phyloP scores from a whole-genome alignment of 2,113 vertebrate genomes.

The Vidua macroura region DNA sequence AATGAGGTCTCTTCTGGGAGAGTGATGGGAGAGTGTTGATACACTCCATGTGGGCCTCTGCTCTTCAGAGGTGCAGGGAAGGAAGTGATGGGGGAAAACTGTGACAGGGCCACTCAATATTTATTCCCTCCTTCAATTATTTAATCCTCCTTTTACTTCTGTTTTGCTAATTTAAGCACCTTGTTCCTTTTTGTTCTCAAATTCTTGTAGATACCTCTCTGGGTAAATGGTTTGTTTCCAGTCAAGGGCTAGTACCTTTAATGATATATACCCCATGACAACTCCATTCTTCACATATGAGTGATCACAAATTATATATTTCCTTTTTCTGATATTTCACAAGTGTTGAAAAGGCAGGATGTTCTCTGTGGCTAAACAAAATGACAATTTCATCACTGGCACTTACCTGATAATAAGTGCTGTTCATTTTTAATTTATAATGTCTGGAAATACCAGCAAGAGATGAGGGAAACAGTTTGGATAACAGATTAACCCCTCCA shows the following conservation, averaged over 20 bases:
- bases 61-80: neutral
- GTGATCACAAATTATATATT: neutral
- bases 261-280: neutral
- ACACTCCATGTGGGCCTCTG: rapidly evolving
- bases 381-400: neutral
- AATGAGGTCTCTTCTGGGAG: neutral
- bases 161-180: neutral
- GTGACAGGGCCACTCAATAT: neutral
- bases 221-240: neutral
- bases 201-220: neutral
- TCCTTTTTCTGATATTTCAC: neutral
- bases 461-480: neutral
- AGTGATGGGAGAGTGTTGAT: rapidly evolving
- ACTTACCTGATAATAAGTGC: neutral
- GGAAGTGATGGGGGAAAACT: neutral
- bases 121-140: neutral
- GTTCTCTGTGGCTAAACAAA: constrained; percentile 6
- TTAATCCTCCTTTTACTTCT: neutral
- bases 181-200: neutral
- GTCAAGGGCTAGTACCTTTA: neutral
- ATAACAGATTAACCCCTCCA: neutral
- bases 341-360: neutral
- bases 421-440: constrained; percentile 13
- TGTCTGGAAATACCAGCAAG: neutral
- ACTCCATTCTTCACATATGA: neutral